phyloP scores from a whole-genome alignment of 2,797 vertebrate genomes.

The Oreonectes daqikongensis region DNA sequence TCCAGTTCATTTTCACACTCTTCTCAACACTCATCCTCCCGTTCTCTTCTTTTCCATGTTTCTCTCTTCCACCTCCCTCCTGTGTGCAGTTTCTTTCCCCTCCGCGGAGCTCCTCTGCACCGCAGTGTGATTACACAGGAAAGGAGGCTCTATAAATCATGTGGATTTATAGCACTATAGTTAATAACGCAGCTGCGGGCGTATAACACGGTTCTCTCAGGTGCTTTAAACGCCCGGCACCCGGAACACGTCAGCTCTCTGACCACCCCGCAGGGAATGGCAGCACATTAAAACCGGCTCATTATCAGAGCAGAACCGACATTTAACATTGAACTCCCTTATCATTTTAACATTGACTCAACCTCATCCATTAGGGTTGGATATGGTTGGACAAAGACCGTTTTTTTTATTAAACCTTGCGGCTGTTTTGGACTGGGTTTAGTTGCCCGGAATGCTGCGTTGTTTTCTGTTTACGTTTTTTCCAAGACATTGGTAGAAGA shows the following conservation, averaged over 20 bases:
- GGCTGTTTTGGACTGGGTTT: conserved; percentile 7
- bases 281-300: conserved; percentile 47
- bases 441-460: neutral
- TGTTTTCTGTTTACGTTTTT: neutral
- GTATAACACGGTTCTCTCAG: conserved; percentile 65
- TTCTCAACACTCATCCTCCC: conserved; percentile 24
- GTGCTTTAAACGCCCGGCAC: conserved; percentile 69
- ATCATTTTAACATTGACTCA: conserved; percentile 42
- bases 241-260: conserved; percentile 48
- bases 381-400: neutral
- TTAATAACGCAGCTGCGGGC: conserved; percentile 77
- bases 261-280: conserved; percentile 55
- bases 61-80: conserved; percentile 17
- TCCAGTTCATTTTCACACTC: conserved; percentile 33
- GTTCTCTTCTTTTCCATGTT: neutral
- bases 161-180: conserved; percentile 71
- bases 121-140: conserved; percentile 70
- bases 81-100: conserved; percentile 27
- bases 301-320: conserved; percentile 45
- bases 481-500: neutral
- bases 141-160: conserved; percentile 75
- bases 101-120: conserved; percentile 52
- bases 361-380: conserved; percentile 19
- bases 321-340: conserved; percentile 45
- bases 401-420: conserved; percentile 9